A percentile compares a stretch with the other conserved stretches of the same genome.
Conservation (phyloP, 2,888 invertebrate genomes). For the Pheosia gnoma region DNA sequence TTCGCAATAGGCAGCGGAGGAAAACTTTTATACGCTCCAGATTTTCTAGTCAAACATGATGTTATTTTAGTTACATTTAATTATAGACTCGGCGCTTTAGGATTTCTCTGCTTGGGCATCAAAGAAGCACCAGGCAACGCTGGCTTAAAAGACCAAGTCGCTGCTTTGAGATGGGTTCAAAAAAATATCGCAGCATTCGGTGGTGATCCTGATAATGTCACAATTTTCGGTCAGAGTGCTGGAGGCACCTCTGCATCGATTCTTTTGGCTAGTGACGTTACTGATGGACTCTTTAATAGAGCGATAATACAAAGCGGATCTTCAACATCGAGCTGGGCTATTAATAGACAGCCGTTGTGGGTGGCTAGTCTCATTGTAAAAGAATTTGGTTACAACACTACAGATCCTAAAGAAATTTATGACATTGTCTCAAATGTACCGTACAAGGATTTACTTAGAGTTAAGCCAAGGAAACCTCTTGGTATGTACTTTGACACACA, state of each 20-base stretch:
- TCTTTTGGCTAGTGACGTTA: slow-evolving; percentile 58
- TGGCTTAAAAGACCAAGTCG: slow-evolving; percentile 73
- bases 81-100: slow-evolving; percentile 71
- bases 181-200: slow-evolving; percentile 74
- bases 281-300: slow-evolving; percentile 65
- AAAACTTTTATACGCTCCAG: slow-evolving; percentile 66
- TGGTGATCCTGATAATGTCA: slow-evolving; percentile 73
- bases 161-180: slow-evolving; percentile 74
- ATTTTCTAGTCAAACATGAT: slow-evolving; percentile 66
- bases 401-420: slow-evolving; percentile 66
- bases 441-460: slow-evolving; percentile 50
- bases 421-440: slow-evolving; percentile 59
- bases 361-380: slow-evolving; percentile 66
- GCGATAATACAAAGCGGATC: slow-evolving; percentile 74
- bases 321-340: slow-evolving; percentile 65
- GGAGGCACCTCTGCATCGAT: slow-evolving; percentile 66
- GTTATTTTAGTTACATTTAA: slow-evolving; percentile 74
- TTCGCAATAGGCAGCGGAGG: slow-evolving; percentile 71
- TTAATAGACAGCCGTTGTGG: slow-evolving; percentile 67
- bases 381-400: slow-evolving; percentile 58
- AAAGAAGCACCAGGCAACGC: slow-evolving; percentile 77
- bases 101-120: slow-evolving; percentile 70
- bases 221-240: slow-evolving; percentile 76
- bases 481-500: slow-evolving; percentile 69
- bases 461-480: slow-evolving; percentile 56